Evolutionary conservation across 2,797 vertebrate species (phyloP), one percentile per base, ranked within the genome.

Genomic region (Rhincodon typus): DNA sequence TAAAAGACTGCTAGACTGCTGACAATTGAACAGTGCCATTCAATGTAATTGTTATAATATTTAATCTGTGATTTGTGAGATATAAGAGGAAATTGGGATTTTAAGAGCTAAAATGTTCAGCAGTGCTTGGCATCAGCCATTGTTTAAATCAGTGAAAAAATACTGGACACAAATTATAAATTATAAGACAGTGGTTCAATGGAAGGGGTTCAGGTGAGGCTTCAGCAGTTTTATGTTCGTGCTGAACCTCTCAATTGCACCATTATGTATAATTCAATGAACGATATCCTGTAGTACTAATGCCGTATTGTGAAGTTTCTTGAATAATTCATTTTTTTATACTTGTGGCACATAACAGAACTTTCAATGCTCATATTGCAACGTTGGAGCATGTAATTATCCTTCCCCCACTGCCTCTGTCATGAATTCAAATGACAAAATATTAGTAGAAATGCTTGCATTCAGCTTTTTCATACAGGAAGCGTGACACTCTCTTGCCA

Each of bases 311-410:
- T 93, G 90, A 93, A 67, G 66, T 38, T 93, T 93, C 88, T 93
- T 93, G 90, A 93, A 69, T 93, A 69, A 42, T 93, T 93, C 66
- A 93, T 93, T 93, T 91, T 93, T 66, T 93, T 93, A 69, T 93
- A 93, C 69, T 93, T 93, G 90, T 93, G 90, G 34, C 66, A 93
- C n/a, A 93, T 42, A 93, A 69, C 90, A 93, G 90, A 93, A 93
- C 82, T 84, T 84, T 10, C 42, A 84, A 84, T 84, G 82, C 46
- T 84, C 82, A 42, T 93, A 38, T 67, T 67, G 38, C 19, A 93
- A n/a, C 42, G 23, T 21, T 84, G 42, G 66, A 23, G 67, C 66
- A 93, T 93, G 90, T 23, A 93, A 69, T 69, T 42, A 93, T n/a
- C 66, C 66, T 93, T 67, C 46, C 8, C 62, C 90, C 90, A 93